Conservation (phyloP, 2,113 vertebrate genomes). For the Cyprinus carpio region DNA sequence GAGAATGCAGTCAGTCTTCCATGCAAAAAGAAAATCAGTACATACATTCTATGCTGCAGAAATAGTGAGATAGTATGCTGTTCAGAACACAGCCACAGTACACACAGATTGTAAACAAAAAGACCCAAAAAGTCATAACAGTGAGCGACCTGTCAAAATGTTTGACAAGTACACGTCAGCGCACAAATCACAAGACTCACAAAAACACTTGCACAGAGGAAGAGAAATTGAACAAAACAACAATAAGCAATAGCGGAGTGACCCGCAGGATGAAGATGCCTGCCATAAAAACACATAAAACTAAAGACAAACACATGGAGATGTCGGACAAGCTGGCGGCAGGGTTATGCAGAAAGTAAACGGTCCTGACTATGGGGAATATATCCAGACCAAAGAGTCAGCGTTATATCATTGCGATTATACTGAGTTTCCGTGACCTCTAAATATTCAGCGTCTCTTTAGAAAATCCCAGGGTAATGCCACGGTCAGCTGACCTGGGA, state of each 20-base stretch:
- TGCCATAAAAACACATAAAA: conserved; percentile 50
- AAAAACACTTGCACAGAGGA: conserved; percentile 22
- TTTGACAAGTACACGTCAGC: conserved; percentile 44
- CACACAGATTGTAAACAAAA: not conserved
- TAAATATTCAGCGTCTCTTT: not conserved
- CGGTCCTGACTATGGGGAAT: conserved; percentile 6
- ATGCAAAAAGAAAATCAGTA: not conserved
- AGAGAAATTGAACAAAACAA: conserved; percentile 36
- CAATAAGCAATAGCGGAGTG: conserved; percentile 28
- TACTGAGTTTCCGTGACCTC: conserved; percentile 1
- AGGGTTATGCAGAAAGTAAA: conserved; percentile 22
- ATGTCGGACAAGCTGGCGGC: conserved; percentile 5
- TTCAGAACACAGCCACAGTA: not conserved
- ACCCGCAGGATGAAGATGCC: conserved; percentile 41
- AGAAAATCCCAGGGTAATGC: not conserved
- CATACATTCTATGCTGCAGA: not conserved
- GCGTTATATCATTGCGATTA: not conserved
- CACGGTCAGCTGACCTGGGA: conserved; percentile 23
- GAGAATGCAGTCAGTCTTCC: not conserved
- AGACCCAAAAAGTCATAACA: conserved; percentile 51
- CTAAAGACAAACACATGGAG: conserved; percentile 52
- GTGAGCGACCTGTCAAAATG: conserved; percentile 44
- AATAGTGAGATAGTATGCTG: not conserved
- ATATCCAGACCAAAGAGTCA: not conserved
- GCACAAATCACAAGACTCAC: conserved; percentile 45